Percentiles rank a stretch among this genome's conserved stretches.
These are phyloP conservation scores for Auanema sp. DNA, from an alignment of 2,888 invertebrate genomes.

Conservation along the genomic window DNA sequence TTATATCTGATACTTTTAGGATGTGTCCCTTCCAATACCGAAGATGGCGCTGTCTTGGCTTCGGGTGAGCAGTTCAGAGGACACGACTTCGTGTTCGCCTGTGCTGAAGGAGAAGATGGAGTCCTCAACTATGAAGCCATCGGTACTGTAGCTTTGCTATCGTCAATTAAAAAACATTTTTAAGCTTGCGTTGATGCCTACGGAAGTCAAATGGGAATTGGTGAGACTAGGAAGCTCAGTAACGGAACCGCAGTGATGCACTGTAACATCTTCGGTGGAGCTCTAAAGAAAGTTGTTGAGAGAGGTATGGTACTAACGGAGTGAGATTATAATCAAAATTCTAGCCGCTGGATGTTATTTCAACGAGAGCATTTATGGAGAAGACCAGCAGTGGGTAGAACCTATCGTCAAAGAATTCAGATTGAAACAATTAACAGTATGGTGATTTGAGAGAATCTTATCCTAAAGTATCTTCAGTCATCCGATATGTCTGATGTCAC, in stretches of 20 bases:
- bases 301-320: constrained; percentile 21
- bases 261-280: constrained; percentile 41
- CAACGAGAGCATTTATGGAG: constrained; percentile 40
- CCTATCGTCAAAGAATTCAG: constrained; percentile 15
- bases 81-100: constrained; percentile 45
- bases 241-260: constrained; percentile 46
- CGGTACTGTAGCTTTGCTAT: constrained; percentile 11
- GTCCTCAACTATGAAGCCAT: constrained; percentile 44
- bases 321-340: constrained; percentile 3
- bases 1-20: constrained; percentile 26
- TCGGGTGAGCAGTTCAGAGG: constrained; percentile 27
- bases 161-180: neutral
- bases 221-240: constrained; percentile 32
- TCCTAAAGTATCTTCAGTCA: neutral
- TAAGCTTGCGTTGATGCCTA: constrained; percentile 41
- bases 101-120: constrained; percentile 46
- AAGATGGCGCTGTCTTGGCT: constrained; percentile 30
- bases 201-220: constrained; percentile 37
- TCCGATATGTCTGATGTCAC: neutral
- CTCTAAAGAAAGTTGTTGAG: constrained; percentile 42
- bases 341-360: constrained; percentile 47
- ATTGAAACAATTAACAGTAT: neutral
- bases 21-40: constrained; percentile 42
- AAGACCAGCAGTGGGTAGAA: constrained; percentile 46
- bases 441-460: neutral